phyloP scores from a whole-genome alignment of 2,888 invertebrate genomes.

The Antheraea assamensis region DNA sequence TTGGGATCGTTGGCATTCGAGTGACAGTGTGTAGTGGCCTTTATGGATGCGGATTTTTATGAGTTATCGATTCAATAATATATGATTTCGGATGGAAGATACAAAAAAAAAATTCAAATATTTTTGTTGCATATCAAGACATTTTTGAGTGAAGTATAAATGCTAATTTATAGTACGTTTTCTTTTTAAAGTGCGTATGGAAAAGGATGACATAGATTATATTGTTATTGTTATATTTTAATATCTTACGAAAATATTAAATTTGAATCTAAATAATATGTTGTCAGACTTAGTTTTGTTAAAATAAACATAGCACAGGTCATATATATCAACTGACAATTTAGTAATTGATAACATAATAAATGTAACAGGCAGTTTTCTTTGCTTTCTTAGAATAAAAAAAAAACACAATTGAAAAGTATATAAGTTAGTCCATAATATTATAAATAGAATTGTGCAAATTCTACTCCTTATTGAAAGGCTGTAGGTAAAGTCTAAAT shows the following conservation, averaged over 20 bases:
- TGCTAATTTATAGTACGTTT: too few relatives aligned
- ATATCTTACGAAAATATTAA: too few relatives aligned
- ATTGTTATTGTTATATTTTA: too few relatives aligned
- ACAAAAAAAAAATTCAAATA: too few relatives aligned
- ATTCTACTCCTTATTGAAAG: background rate
- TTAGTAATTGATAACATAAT: background rate
- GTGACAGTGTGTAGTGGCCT: conserved; percentile 44
- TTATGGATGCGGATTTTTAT: conserved; percentile 29
- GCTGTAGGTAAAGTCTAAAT: background rate
- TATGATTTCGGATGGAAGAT: background rate
- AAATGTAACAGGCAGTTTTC: background rate
- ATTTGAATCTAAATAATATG: too few relatives aligned
- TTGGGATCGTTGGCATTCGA: conserved; percentile 34
- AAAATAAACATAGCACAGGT: too few relatives aligned
- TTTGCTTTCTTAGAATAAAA: background rate
- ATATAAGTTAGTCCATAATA: background rate
- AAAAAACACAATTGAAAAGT: background rate
- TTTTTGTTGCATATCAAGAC: too few relatives aligned
- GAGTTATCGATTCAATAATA: background rate
- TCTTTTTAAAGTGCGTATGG: too few relatives aligned
- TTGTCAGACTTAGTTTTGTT: too few relatives aligned
- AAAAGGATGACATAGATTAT: too few relatives aligned
- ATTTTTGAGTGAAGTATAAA: too few relatives aligned
- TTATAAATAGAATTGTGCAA: background rate
- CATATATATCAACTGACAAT: too few relatives aligned